Conservation (phyloP, 1,140 invertebrate genomes). For the Akabosia matsudoensis region DNA sequence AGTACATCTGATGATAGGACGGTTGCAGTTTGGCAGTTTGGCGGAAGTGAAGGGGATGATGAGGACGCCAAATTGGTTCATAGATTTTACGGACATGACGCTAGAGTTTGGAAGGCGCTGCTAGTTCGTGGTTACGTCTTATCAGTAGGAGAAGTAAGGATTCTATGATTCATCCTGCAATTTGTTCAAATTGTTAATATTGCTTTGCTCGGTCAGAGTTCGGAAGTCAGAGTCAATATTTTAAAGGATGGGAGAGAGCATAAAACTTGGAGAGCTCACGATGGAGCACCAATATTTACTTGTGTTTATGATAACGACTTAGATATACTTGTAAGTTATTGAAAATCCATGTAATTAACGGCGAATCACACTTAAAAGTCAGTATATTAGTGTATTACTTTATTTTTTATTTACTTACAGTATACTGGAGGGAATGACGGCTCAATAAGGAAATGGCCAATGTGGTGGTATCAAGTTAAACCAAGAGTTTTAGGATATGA, state of each 20-base stretch:
- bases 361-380: neutral
- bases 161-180: neutral
- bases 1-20: constrained; percentile 19
- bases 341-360: neutral
- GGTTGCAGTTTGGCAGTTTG: constrained; percentile 2
- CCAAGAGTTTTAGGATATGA: neutral
- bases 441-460: neutral
- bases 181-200: neutral
- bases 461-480: neutral
- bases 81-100: constrained; percentile 5
- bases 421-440: constrained; percentile 20
- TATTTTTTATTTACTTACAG: too few species aligned
- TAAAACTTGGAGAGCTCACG: constrained; percentile 13
- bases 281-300: constrained; percentile 20
- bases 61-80: neutral
- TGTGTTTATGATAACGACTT: constrained; percentile 10
- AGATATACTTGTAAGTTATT: constrained; percentile 2
- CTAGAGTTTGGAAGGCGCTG: constrained; percentile 9
- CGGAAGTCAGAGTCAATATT: neutral
- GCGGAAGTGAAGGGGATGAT: neutral
- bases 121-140: neutral
- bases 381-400: neutral
- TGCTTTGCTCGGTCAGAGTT: neutral
- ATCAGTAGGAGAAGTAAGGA: neutral
- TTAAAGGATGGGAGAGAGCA: neutral